Conservation (phyloP, 2,113 vertebrate species). For the Balaenoptera acutorostrata region DNA sequence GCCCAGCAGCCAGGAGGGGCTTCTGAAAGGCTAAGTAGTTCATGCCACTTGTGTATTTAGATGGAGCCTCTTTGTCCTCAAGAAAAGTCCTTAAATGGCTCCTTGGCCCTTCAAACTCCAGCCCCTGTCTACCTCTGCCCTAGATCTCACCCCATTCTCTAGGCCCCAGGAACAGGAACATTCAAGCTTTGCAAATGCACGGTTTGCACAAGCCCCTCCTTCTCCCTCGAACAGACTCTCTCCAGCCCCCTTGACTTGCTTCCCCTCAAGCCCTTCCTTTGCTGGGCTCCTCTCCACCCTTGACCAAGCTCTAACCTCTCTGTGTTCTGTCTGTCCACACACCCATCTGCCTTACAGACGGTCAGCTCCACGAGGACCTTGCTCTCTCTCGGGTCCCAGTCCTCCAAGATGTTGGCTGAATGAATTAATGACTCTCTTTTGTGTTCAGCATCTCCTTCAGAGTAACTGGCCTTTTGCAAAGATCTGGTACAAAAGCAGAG, state of each 20-base stretch:
- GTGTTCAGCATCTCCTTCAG: not conserved
- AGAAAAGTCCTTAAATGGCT: not conserved
- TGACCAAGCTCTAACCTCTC: not conserved
- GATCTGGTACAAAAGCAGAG: not conserved
- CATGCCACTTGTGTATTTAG: not conserved
- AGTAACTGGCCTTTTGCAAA: not conserved
- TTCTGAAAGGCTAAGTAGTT: not conserved
- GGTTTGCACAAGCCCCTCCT: not conserved
- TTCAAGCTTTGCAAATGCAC: not conserved
- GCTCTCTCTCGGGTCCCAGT: not conserved
- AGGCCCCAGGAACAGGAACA: not conserved
- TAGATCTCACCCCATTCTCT: rapidly evolving
- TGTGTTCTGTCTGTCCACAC: not conserved
- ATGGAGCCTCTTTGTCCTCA: not conserved
- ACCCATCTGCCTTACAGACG: not conserved
- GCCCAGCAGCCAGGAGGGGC: rapidly evolving
- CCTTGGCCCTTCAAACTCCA: no score
- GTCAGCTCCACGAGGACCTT: not conserved
- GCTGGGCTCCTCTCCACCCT: not conserved
- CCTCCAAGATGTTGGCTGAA: not conserved
- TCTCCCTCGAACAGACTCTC: not conserved
- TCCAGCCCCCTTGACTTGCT: not conserved
- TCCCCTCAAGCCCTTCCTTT: not conserved
- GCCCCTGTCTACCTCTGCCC: no score
- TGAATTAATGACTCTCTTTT: not conserved